Base-by-base conservation (phyloP, 2,797 vertebrate species). In the Darevskia nairensis region DNA sequence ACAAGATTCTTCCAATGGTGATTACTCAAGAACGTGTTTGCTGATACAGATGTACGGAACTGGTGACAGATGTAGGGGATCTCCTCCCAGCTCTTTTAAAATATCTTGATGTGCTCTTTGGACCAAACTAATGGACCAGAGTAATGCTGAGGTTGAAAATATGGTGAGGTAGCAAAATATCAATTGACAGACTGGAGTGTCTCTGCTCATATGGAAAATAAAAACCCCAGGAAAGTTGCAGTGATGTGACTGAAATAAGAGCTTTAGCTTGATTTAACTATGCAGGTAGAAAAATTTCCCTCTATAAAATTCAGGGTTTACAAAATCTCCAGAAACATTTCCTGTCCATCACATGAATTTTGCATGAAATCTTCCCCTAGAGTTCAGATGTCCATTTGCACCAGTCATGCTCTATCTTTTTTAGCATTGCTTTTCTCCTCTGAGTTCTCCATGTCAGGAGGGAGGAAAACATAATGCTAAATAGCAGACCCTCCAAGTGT, bases 291-390 rank as follows among this genome's bases (percentile, higher is more conserved):
- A 72, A 50, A n/a, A 74, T 39, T 27, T 21, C n/a, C 44, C 46
- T 74, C 11, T 41, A 17, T 44, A 64, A 74, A 74, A 80, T 13
- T 3, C 4, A n/a, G 19, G 15, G n/a, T 82, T 82, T 25, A 87
- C 39, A 87, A 87, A 82, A 87, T 35, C 55, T 80, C 29, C 41
- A 17, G 69, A 75, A 64, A 23, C 19, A 64, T 77, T n/a, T 59
- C 69, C 46, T 76, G 39, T 72, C 69, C 69, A 21, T 80, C 25
- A 59, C 32, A 74, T 86, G 13, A n/a, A 9, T 59, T 86, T 59
- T 80, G 29, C 41, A 80, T 41, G 79, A 86, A 19, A 50, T 35
- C 23, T 50, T 35, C 23, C 8, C 15, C 66, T 74, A n/a, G 35
- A n/a, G 6, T n/a, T 66, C 50, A 61, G 35, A 71, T 86, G 27